Evolutionary conservation across 2,113 vertebrate genomes (phyloP), one percentile per base, ranked within the genome.

Genomic region (Nycticryphes semicollaris): DNA sequence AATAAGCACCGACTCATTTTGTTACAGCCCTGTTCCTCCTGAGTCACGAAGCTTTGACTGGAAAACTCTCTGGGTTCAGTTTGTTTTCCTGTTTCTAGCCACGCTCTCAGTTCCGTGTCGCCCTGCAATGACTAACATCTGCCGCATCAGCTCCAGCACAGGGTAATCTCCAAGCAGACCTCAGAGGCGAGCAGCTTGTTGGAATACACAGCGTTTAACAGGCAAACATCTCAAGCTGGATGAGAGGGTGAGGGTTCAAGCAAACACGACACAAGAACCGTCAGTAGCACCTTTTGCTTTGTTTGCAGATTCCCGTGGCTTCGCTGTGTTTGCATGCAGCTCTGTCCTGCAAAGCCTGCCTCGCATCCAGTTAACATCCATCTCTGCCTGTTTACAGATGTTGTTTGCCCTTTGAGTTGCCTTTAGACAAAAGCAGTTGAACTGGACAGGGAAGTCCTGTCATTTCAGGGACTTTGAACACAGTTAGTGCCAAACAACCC

Each of bases 21-120:
- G 31, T 69, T 47, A 41, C 69, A 31, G 41, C 27, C 57, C 59
- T 24, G 25, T 22, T 87, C 23, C 35, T 77, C 51, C 76, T 31
- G 93, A 93, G 50, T 92, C 93, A 82, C 4, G 15, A 45, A 24
- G 53, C 60, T 89, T 45, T 60, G 91, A 51, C 73, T 68, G 74
- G 75, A 77, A 75, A 33, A 60, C 24, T 87, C 60, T 18, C 35
- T 0, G 2, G 28, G 57, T 33, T 91, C 39, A 4, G 43, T n/a
- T 7, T 57, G 56, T 73, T 92, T 81, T 59, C 41, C 74, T 14
- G 9, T 80, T 87, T 66, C 83, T 45, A 50, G 1, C 39, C 9
- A 2, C 0, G 0, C 39, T 89, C 57, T 19, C 50, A 2, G 54
- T 76, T 95, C 84, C 1, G 0, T 35, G 18, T 91, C 62, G 73